Conservation (phyloP, 2,888 invertebrate genomes). For the Eueremaeus valkanovi region DNA sequence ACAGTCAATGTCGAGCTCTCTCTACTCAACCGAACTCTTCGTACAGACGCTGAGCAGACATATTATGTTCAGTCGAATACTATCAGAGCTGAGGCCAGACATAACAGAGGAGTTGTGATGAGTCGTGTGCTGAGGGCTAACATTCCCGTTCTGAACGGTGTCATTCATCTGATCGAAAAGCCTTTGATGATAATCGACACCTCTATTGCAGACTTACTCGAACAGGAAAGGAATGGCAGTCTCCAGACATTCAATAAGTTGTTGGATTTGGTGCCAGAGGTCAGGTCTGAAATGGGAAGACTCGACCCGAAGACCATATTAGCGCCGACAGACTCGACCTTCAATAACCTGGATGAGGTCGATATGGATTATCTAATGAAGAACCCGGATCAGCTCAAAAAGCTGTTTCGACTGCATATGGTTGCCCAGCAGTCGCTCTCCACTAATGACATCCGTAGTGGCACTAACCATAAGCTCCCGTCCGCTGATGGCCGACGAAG, state of each 20-base stretch:
- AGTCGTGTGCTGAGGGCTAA: constrained; percentile 83
- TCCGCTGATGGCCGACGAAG: constrained; percentile 67
- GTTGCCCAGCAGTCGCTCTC: constrained; percentile 64
- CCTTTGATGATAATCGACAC: constrained; percentile 87
- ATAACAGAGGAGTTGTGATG: constrained; percentile 75
- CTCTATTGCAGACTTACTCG: constrained; percentile 75
- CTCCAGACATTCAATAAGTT: constrained; percentile 32
- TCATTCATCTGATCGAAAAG: constrained; percentile 84
- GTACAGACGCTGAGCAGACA: constrained; percentile 43
- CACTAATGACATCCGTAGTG: constrained; percentile 56
- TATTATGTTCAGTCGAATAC: constrained; percentile 64
- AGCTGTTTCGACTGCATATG: constrained; percentile 76
- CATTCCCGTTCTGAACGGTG: constrained; percentile 86
- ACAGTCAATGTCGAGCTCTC: constrained; percentile 72
- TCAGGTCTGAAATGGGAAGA: constrained; percentile 20
- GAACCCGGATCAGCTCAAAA: constrained; percentile 12
- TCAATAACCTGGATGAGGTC: constrained; percentile 32
- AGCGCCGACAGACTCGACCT: constrained; percentile 38
- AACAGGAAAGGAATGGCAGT: constrained; percentile 56
- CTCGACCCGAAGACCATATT: constrained; percentile 32
- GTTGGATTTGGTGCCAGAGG: constrained; percentile 49
- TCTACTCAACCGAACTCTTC: constrained; percentile 47
- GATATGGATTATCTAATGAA: constrained; percentile 24
- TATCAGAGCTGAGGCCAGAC: constrained; percentile 51
- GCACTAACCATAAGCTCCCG: constrained; percentile 58